These are phyloP conservation scores for Cephus pygmeus DNA, from an alignment of 2,888 invertebrate genomes.

Conservation along the genomic window DNA sequence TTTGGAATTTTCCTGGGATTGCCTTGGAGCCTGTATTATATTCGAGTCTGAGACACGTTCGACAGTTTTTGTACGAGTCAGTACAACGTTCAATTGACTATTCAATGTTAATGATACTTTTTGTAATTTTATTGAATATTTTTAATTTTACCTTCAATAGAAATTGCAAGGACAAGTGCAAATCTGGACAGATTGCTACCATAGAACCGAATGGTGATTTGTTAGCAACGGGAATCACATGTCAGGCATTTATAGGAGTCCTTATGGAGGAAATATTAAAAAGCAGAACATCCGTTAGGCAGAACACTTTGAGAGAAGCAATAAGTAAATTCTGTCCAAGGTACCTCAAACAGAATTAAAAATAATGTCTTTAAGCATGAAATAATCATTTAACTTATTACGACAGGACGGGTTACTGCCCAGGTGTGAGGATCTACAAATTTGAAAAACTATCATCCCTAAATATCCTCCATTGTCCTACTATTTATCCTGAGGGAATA, in stretches of 20 bases:
- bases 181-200: slow-evolving; percentile 32
- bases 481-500: slow-evolving; percentile 15
- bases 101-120: not conserved
- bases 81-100: not conserved
- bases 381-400: slow-evolving; percentile 9
- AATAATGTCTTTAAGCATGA: not conserved
- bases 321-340: slow-evolving; percentile 46
- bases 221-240: slow-evolving; percentile 48
- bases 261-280: slow-evolving; percentile 45
- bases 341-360: slow-evolving; percentile 27
- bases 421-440: slow-evolving; percentile 25
- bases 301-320: slow-evolving; percentile 32
- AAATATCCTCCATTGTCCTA: slow-evolving; percentile 25
- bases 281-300: slow-evolving; percentile 21
- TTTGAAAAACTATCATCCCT: slow-evolving; percentile 7
- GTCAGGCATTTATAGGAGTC: slow-evolving; percentile 53
- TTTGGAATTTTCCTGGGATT: slow-evolving; percentile 55
- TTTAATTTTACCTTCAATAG: not conserved
- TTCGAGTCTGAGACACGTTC: slow-evolving; percentile 33
- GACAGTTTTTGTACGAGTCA: slow-evolving; percentile 38
- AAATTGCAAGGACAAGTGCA: slow-evolving; percentile 22
- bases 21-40: slow-evolving; percentile 43
- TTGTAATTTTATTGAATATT: not conserved
- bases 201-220: slow-evolving; percentile 43
- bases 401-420: slow-evolving; percentile 24